Base-by-base conservation (phyloP, 2,888 invertebrate genomes). In the Amphipoea oculea region DNA sequence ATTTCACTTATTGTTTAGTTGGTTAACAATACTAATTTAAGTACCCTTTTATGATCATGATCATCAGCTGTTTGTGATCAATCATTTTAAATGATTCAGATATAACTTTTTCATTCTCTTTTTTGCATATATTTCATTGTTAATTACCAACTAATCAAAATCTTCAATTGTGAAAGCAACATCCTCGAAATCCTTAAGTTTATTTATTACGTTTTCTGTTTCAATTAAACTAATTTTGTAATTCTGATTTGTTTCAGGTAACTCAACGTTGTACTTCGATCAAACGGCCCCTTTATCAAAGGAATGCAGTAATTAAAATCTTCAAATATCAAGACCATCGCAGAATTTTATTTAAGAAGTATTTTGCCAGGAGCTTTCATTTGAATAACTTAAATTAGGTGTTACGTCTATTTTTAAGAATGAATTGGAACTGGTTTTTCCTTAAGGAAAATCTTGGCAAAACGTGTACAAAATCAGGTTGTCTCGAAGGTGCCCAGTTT, bases 201-300 rank as follows among this genome's bases (percentile, higher is more conserved):
- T 82, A 76, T 82, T 86, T 79, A 74, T 79, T 48, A 76, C n/a
- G 14, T 78, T 86, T 82, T 76, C 80, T 63, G 23, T 84, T 84
- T 73, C 76, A 84, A 84, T 84, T 78, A 73, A 82, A 81, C 85
- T 89, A 87, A 89, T 87, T 85, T 78, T 17, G 36, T 76, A 81
- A 88, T 85, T 88, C 72, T 89, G 76, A 77, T 89, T 89, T 89
- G 89, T 89, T 89, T 88, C 89, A 88, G 89, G 89, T 89, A 87
- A 89, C 70, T 82, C 77, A 73, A 57, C 78, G 79, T 76, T 77
- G 70, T 63, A 45, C 86, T 78, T 76, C 83, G 51, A 84, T 85
- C 69, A 81, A 88, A 79, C 73, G 57, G 74, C 11, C 42, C 80
- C 48, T 68, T 71, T 86, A 73, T 77, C 65, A 83, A 83, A 82